Percentiles rank a stretch among this genome's conserved stretches.
Conservation (phyloP, 2,113 vertebrate species). For the Turnix velox region DNA sequence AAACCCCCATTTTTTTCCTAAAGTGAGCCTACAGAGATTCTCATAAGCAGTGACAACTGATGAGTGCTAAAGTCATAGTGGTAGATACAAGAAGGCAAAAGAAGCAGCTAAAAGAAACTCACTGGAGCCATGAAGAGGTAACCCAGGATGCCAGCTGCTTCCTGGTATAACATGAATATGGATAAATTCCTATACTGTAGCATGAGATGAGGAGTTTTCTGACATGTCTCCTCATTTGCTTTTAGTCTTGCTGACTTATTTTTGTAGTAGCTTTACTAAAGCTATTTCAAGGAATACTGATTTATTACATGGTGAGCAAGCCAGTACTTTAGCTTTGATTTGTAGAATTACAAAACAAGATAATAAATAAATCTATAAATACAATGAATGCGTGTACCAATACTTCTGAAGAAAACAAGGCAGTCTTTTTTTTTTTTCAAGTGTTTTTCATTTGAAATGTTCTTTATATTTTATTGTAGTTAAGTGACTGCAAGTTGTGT, state of each 20-base stretch:
- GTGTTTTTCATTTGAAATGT: neutral
- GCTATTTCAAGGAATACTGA: neutral
- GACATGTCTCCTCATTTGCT: neutral
- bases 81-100: neutral
- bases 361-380: neutral
- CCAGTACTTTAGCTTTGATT: neutral
- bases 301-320: neutral
- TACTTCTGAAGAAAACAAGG: neutral
- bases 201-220: neutral
- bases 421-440: neutral
- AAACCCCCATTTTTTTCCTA: neutral
- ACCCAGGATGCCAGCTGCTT: neutral
- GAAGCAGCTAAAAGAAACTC: neutral
- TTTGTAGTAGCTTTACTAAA: neutral
- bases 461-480: neutral
- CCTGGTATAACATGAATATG: neutral
- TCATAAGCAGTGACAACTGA: neutral
- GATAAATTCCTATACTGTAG: neutral
- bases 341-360: neutral
- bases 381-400: neutral
- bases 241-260: neutral
- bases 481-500: conserved; percentile 14
- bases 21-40: neutral
- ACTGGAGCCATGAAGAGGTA: neutral
- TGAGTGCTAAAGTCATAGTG: neutral